Base-by-base conservation (phyloP, 2,888 invertebrate species). In the Tetramorium bicarinatum region DNA sequence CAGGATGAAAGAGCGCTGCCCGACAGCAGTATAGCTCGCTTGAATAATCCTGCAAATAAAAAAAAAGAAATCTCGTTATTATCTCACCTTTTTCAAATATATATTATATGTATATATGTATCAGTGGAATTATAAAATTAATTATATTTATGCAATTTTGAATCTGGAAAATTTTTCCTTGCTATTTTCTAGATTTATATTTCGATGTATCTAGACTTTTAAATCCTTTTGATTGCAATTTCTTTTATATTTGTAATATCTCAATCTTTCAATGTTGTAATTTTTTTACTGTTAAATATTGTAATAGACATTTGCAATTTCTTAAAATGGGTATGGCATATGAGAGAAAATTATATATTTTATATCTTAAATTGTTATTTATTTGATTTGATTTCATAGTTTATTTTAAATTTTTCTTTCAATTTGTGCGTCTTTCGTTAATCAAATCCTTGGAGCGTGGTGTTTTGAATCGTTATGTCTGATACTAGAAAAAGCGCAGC, bases 1-100 rank as follows among this genome's bases (percentile, higher is more conserved):
- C 98, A 98, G 0, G 98, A 98, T 54, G 98, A 98, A 75, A 98
- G 95, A 0, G 98, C 98, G 66, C 98, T 98, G 0, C 98, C 98
- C 0, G 98, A 98, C 92, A 98, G 95, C 52, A 98, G 96, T 87
- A 99, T 97, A 41, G 98, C 97, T 87, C 98, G 96, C 93, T 98
- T 98, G 94, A 99, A 99, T 71, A 99, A 96, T 85, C 98, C 98
- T 96, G 96, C 25, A 59, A 54, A 41, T n/a, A 47, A 9, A 25
- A 59, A 11, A 34, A 71, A 56, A 13, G 3, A 34, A 15, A 4
- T 29, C 13, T 52, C 11, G 3, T 13, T 1, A 9, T 76, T 15
- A 52, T 54, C 29, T 29, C 4, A 34, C 3, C 1, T 56, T 41
- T 47, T 49, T 59, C 6, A 18, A 29, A 76, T 11, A 1, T 34